These are phyloP conservation scores for Apis cerana DNA, from an alignment of 1,140 invertebrate species.

Conservation along the genomic window DNA sequence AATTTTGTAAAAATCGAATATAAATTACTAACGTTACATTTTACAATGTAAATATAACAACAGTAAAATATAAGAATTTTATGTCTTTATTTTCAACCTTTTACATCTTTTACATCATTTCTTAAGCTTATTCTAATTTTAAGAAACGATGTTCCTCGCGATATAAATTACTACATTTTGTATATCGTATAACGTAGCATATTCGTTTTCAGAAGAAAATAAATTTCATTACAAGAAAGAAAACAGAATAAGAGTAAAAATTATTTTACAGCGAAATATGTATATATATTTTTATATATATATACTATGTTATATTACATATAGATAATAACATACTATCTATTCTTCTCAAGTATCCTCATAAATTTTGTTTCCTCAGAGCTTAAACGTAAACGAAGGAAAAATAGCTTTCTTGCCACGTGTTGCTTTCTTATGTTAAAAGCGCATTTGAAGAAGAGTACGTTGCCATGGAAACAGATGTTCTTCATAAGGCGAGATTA, in stretches of 20 bases:
- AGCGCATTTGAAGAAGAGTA: too few relatives aligned
- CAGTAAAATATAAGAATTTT: neutral
- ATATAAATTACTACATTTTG: too few relatives aligned
- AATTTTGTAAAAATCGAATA: too few relatives aligned
- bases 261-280: neutral
- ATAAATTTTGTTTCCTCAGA: neutral
- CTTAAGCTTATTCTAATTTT: too few relatives aligned
- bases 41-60: neutral
- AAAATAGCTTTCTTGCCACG: neutral
- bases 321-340: neutral
- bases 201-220: too few relatives aligned
- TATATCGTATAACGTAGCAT: too few relatives aligned
- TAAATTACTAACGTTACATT: neutral
- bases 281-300: too few relatives aligned
- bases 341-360: neutral
- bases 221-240: too few relatives aligned
- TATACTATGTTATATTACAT: too few relatives aligned
- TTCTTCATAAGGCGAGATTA: neutral
- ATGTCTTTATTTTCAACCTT: neutral
- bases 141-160: too few relatives aligned
- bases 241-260: neutral
- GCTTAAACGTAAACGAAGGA: neutral
- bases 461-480: neutral
- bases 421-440: conserved; percentile 5
- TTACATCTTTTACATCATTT: too few relatives aligned